Conservation (phyloP, 2,797 vertebrate species). For the Carduelis carduelis region DNA sequence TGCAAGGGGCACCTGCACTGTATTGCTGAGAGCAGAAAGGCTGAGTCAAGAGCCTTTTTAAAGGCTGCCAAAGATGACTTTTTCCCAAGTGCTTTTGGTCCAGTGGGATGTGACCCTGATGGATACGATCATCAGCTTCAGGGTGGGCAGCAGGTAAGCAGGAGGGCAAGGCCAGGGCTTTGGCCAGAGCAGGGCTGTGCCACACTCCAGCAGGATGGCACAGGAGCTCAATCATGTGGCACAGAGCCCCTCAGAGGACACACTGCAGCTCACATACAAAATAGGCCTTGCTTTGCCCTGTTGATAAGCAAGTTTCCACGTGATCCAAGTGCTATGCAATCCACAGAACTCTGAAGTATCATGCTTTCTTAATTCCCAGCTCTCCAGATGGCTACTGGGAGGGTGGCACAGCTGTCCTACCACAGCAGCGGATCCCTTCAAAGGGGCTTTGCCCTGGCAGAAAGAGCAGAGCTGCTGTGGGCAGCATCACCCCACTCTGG, state of each 20-base stretch:
- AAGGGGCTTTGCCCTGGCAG: not conserved
- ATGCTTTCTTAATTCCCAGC: not conserved
- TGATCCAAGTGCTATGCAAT: not conserved
- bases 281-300: not conserved
- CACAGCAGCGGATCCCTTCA: not conserved
- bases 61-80: not conserved
- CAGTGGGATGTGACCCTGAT: not conserved
- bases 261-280: not conserved
- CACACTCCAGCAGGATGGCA: not conserved
- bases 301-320: fast-evolving
- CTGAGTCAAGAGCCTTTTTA: not conserved
- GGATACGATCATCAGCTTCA: fast-evolving
- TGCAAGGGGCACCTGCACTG: fast-evolving
- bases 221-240: not conserved
- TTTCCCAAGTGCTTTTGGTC: not conserved
- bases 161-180: not conserved
- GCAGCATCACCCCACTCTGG: not conserved
- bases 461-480: not conserved
- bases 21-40: not conserved
- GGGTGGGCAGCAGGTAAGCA: fast-evolving
- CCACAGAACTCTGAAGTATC: not conserved
- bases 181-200: not conserved
- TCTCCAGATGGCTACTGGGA: not conserved
- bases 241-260: fast-evolving
- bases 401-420: not conserved